Conservation (phyloP, 2,888 invertebrate genomes). For the Eulithis testata region DNA sequence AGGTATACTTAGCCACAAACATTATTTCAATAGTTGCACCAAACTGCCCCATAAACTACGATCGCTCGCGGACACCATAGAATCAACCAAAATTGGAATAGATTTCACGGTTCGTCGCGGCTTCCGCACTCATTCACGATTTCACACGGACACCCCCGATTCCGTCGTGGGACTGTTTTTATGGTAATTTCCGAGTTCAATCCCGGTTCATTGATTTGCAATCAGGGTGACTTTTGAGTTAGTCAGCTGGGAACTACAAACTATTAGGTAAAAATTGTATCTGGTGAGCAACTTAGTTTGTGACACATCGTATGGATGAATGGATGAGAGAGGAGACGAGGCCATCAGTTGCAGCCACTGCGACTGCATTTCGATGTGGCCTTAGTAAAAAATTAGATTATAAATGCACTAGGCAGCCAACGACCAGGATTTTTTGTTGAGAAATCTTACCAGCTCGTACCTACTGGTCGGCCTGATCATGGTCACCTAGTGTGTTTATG, state of each 20-base stretch:
- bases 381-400: too few relatives aligned
- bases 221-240: slow-evolving; percentile 50
- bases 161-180: slow-evolving; percentile 78
- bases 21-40: background rate
- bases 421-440: too few relatives aligned
- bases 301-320: too few relatives aligned
- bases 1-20: background rate
- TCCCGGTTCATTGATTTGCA: slow-evolving; percentile 63
- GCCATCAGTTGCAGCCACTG: too few relatives aligned
- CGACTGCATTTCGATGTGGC: too few relatives aligned
- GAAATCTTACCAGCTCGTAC: too few relatives aligned
- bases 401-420: too few relatives aligned
- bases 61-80: slow-evolving; percentile 30
- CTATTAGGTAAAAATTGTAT: background rate
- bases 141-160: slow-evolving; percentile 62
- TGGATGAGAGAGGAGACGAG: too few relatives aligned
- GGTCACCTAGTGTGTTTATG: too few relatives aligned
- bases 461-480: too few relatives aligned
- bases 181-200: slow-evolving; percentile 72
- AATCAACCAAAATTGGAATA: slow-evolving; percentile 68
- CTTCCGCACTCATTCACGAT: slow-evolving; percentile 57
- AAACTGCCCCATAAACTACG: slow-evolving; percentile 12
- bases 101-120: slow-evolving; percentile 70
- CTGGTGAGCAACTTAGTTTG: too few relatives aligned
- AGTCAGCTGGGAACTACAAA: slow-evolving; percentile 34